Base-by-base conservation (phyloP, 2,113 vertebrate genomes). In the Jacana jacana region DNA sequence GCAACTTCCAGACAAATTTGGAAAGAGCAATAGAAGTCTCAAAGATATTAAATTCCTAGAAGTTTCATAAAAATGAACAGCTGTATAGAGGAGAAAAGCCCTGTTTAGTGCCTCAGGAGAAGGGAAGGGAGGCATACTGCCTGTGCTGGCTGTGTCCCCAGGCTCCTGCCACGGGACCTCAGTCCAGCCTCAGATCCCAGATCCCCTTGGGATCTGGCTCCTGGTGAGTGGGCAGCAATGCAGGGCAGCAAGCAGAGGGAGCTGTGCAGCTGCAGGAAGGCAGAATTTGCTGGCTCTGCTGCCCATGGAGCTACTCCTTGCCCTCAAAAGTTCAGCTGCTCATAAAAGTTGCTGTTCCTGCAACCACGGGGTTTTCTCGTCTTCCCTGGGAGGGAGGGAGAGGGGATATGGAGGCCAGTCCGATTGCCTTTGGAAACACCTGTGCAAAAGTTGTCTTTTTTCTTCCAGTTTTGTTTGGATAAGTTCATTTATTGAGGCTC, bases 61-160 rank as follows among this genome's bases (percentile, higher is more conserved):
- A 79, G 76, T 79, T 79, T 95, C 91, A 86, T 89, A 75, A 86
- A 89, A 86, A 78, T 9, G 39, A 89, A 79, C 88, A 75, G 80
- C 65, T 86, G 85, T 55, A 39, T 48, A 86, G 81, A 93, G 65
- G 39, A 89, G 44, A 65, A 89, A 64, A 73, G 4, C 19, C 54
- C 65, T 30, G 49, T 49, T 54, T 31, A 39, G 24, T 44, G 44
- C 37, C 44, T 78, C 6, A 0, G 65, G 1, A 2, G 84, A 58
- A 71, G 27, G 17, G 76, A 33, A 27, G 31, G 14, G 39, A 31
- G 31, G 37, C 27, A 22, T 52, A 7, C 17, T 27, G 44, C 31
- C 37, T 6, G 9, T 12, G 25, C 54, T 13, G 13, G 31, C n/a
- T 79, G 55, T 17, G 37, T 46, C 40, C 16, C 64, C 35, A 15